A percentile compares a stretch with the other conserved stretches of the same genome.
phyloP scores from a whole-genome alignment of 53 echinoderm and acorn worm species.

The Holothuria leucospilota region DNA sequence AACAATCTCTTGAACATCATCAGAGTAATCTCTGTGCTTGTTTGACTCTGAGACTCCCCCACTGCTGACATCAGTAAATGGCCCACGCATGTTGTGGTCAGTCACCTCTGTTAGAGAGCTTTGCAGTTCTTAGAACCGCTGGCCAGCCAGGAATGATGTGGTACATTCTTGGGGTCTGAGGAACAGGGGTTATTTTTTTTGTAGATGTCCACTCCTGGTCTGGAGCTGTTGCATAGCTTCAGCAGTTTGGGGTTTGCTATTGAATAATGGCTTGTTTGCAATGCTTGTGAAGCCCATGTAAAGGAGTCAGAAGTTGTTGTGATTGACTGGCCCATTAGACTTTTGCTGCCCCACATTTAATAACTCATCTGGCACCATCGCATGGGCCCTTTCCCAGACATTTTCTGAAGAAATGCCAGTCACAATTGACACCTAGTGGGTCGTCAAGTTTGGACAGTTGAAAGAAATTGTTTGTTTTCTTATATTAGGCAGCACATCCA shows the following conservation, averaged over 20 bases:
- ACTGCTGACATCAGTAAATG: background rate
- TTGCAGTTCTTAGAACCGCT: background rate
- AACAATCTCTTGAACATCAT: background rate
- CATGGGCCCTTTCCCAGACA: background rate
- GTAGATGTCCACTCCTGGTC: slow-evolving; percentile 7
- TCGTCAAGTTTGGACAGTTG: slow-evolving; percentile 10
- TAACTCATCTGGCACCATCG: background rate
- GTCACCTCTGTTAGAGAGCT: slow-evolving; percentile 4
- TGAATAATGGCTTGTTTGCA: background rate
- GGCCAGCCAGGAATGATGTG: background rate
- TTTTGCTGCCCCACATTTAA: slow-evolving; percentile 1
- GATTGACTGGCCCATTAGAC: background rate
- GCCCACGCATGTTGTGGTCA: background rate
- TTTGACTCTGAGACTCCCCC: background rate
- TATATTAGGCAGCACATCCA: slow-evolving; percentile 20
- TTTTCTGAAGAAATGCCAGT: slow-evolving; percentile 5
- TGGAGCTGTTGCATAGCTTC: background rate
- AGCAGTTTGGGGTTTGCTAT: background rate
- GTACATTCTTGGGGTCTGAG: slow-evolving; percentile 7
- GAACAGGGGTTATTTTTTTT: background rate
- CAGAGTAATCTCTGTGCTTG: background rate
- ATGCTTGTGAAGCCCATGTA: background rate
- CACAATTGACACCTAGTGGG: slow-evolving; percentile 2
- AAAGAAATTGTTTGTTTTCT: slow-evolving; percentile 22
- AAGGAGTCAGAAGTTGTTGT: slow-evolving; percentile 11